Evolutionary conservation across 2,113 vertebrate genomes (phyloP), one percentile per base, ranked within the genome.

Genomic region (Mugil cephalus): DNA sequence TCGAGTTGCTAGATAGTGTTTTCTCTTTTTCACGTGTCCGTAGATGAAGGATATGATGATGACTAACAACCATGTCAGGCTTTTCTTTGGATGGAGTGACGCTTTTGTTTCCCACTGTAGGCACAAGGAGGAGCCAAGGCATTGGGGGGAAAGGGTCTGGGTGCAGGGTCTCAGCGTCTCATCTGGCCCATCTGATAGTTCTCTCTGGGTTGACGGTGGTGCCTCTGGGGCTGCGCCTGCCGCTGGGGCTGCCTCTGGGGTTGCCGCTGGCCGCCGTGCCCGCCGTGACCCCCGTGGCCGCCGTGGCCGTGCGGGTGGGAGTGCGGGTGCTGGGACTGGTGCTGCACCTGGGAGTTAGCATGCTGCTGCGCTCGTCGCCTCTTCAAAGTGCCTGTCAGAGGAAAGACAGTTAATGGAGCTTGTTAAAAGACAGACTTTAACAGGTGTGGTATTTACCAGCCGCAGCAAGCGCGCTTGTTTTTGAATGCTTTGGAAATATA

Each of bases 121-220:
- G 97, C 97, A 98, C 96, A 96, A 97, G 96, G 95, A 98, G 96
- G 96, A 96, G 96, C 96, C 96, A 97, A 98, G 96, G 96, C 96
- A 96, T 96, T 94, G 93, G 91, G 93, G 93, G 88, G 58, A 38
- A 40, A 48, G 46, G 36, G 24, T 34, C 6, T 51, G 69, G 86
- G 87, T 56, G 75, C 63, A 17, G 79, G 73, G 90, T 67, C 88
- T 96, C 94, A 99, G 90, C 96, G 98, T 95, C 97, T 95, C 97
- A 99, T 97, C 92, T 98, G 97, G 88, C 98, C 97, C 97, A 99
- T 99, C 86, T 98, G 98, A 83, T 99, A 99, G 91, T 96, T 98
- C 91, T 99, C 98, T 54, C 98, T 91, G 65, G 96, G 95, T 84
- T 94, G 93, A 85, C 97, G 94, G 92, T 97, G 91, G 91, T 94